These are phyloP conservation scores for Eristalis tenax DNA, from an alignment of 2,888 invertebrate genomes.

Conservation along the genomic window DNA sequence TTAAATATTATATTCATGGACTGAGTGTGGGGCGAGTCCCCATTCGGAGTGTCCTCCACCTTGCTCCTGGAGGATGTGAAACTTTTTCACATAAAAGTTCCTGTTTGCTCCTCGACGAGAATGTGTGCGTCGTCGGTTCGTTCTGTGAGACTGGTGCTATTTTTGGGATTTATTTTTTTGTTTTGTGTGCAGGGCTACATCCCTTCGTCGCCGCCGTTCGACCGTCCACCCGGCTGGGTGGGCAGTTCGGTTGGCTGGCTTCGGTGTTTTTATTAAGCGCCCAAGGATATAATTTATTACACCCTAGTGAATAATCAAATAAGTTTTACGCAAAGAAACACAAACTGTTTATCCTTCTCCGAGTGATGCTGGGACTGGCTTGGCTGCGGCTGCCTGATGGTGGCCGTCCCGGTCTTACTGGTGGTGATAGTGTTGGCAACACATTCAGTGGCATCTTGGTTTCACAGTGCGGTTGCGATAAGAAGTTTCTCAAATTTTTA, in stretches of 20 bases:
- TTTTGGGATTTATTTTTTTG: constrained; percentile 9
- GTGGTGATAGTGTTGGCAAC: constrained; percentile 45
- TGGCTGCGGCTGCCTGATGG: constrained; percentile 1
- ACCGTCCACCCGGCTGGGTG: not conserved
- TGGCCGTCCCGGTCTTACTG: constrained; percentile 6
- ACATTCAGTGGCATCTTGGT: constrained; percentile 43
- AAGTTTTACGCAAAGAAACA: constrained; percentile 67
- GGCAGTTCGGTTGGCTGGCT: constrained; percentile 24
- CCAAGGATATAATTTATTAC: constrained; percentile 73
- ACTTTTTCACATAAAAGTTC: constrained; percentile 66
- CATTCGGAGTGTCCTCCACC: not conserved
- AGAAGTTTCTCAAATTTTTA: constrained; percentile 66
- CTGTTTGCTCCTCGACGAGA: constrained; percentile 34
- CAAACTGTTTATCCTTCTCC: constrained; percentile 68
- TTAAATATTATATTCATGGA: constrained; percentile 63
- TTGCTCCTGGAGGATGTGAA: constrained; percentile 46
- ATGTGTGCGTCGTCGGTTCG: constrained; percentile 22
- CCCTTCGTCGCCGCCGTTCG: not conserved
- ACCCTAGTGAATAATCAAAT: constrained; percentile 73
- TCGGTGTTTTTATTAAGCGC: constrained; percentile 70
- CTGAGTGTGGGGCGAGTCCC: not conserved
- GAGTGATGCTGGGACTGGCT: constrained; percentile 12
- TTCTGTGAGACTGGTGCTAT: constrained; percentile 2
- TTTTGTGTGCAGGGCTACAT: not conserved
- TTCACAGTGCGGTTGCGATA: constrained; percentile 62